These are phyloP conservation scores for Columba janthina DNA, from an alignment of 2,113 vertebrate genomes.

Conservation along the genomic window DNA sequence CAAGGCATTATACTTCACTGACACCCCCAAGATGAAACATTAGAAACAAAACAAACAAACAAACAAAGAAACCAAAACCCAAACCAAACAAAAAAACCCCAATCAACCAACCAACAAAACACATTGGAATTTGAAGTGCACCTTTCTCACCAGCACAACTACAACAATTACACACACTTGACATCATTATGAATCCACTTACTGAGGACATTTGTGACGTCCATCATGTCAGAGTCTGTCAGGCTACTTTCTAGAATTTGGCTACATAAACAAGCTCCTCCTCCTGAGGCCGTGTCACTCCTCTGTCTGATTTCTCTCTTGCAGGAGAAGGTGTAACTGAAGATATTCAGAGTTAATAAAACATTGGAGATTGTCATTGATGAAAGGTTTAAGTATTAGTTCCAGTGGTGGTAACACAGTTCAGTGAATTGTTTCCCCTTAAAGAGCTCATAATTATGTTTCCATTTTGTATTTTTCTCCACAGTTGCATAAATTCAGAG, in stretches of 20 bases:
- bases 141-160: neutral
- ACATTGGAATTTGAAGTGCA: neutral
- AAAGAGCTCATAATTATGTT: constrained; percentile 1
- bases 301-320: neutral
- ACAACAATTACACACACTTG: neutral
- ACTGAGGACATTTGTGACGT: neutral
- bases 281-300: neutral
- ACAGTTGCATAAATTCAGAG: constrained; percentile 2
- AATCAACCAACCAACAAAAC: neutral
- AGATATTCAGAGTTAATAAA: neutral
- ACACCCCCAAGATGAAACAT: neutral
- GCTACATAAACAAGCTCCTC: neutral
- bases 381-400: neutral
- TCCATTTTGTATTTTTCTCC: neutral
- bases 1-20: neutral
- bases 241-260: neutral
- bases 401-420: neutral
- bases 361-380: neutral
- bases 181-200: neutral
- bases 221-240: neutral
- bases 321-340: neutral
- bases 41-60: too few relatives aligned
- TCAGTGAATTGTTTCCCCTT: neutral
- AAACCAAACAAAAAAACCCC: neutral
- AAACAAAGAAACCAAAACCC: too few relatives aligned